Evolutionary conservation across 2,888 invertebrate species (phyloP).

Genomic region (Trissolcus japonicus): DNA sequence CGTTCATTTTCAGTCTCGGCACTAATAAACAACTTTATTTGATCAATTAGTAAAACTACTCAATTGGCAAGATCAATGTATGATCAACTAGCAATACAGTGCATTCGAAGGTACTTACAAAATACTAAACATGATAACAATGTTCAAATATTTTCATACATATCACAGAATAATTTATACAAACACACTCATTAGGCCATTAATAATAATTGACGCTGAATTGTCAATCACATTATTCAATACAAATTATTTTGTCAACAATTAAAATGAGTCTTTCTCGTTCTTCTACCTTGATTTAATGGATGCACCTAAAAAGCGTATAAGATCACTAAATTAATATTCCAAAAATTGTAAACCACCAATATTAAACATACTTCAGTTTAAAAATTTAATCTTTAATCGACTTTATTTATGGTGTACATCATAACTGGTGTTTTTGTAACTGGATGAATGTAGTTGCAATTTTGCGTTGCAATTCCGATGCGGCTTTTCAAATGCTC

Average conservation of each 20-base stretch:
- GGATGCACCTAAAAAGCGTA: too few species aligned
- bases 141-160: constrained; percentile 11
- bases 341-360: too few species aligned
- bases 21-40: too few species aligned
- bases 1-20: neutral
- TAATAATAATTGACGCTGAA: constrained; percentile 8
- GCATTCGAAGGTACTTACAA: neutral
- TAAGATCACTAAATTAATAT: too few species aligned
- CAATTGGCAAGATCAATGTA: too few species aligned
- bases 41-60: too few species aligned
- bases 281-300: too few species aligned
- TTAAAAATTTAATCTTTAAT: too few species aligned
- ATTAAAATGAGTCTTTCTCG: neutral
- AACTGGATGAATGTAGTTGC: constrained; percentile 76
- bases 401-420: constrained; percentile 61
- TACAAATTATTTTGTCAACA: constrained; percentile 17
- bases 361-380: too few species aligned
- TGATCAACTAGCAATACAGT: too few species aligned
- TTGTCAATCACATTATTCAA: constrained; percentile 13
- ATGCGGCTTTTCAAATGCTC: constrained; percentile 81
- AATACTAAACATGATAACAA: constrained; percentile 2
- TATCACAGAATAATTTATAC: constrained; percentile 4
- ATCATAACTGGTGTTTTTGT: constrained; percentile 76
- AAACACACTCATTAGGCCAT: constrained; percentile 6
- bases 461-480: constrained; percentile 78